phyloP scores from a whole-genome alignment of 2,797 vertebrate genomes.

The Triplophysa yarkandensis region DNA sequence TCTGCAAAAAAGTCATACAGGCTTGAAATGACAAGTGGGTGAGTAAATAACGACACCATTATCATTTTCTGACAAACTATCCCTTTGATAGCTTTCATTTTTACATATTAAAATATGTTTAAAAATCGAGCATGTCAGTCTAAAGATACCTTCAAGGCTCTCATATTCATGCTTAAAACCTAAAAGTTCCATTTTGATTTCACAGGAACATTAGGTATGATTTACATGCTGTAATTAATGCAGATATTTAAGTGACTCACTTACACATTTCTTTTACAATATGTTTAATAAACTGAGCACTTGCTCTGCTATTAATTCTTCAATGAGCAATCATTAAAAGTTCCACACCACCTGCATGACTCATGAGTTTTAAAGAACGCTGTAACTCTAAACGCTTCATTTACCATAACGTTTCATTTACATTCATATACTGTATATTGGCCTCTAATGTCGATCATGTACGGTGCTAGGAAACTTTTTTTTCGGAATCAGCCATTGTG shows the following conservation, averaged over 20 bases:
- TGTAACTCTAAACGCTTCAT: neutral
- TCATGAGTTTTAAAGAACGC: neutral
- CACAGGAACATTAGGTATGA: neutral
- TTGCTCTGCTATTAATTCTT: neutral
- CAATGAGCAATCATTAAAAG: neutral
- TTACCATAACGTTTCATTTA: neutral
- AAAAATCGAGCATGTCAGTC: too few relatives aligned
- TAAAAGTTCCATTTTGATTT: too few relatives aligned
- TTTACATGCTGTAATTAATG: neutral
- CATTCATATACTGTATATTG: neutral
- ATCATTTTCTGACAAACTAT: too few relatives aligned
- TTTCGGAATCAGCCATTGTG: slow-evolving; percentile 12
- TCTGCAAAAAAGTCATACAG: too few relatives aligned
- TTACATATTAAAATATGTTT: too few relatives aligned
- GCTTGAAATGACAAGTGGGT: too few relatives aligned
- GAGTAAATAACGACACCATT: too few relatives aligned
- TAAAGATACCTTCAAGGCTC: too few relatives aligned
- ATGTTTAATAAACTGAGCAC: neutral
- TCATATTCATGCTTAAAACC: too few relatives aligned
- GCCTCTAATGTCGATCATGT: neutral
- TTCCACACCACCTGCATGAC: neutral
- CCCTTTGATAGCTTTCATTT: too few relatives aligned
- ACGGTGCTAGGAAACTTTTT: neutral
- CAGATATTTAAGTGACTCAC: neutral
- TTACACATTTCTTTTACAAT: neutral